These are phyloP conservation scores for Leptinotarsa texana DNA, from an alignment of 1,140 invertebrate genomes.

Conservation along the genomic window DNA sequence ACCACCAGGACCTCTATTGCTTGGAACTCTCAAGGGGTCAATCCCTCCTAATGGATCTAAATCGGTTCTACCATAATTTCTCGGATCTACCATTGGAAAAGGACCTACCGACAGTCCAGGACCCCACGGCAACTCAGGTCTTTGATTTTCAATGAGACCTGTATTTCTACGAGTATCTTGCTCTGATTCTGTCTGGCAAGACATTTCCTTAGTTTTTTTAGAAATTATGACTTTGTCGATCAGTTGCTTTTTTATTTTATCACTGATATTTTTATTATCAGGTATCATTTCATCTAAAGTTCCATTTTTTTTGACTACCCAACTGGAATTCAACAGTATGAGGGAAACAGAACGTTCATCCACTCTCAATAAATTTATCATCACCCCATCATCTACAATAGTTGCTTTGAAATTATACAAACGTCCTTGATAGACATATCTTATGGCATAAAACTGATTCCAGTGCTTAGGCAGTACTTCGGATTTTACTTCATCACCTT, in stretches of 20 bases:
- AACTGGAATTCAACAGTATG: slow-evolving; percentile 47
- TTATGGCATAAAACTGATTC: slow-evolving; percentile 69
- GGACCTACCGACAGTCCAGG: neutral
- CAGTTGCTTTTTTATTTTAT: slow-evolving; percentile 59
- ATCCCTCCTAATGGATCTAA: slow-evolving; percentile 70
- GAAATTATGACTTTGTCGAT: slow-evolving; percentile 58
- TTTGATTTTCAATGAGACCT: slow-evolving; percentile 12
- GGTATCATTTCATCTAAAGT: slow-evolving; percentile 58
- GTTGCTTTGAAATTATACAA: slow-evolving; percentile 70
- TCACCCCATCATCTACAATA: slow-evolving; percentile 50
- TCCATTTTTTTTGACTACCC: slow-evolving; percentile 45
- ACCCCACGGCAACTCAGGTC: neutral
- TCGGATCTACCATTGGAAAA: slow-evolving; percentile 1
- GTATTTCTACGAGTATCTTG: neutral
- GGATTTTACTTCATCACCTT: slow-evolving; percentile 63
- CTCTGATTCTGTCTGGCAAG: slow-evolving; percentile 42
- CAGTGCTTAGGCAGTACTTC: slow-evolving; percentile 72
- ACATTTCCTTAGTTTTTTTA: slow-evolving; percentile 40
- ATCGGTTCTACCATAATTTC: slow-evolving; percentile 65
- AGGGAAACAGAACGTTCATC: slow-evolving; percentile 51
- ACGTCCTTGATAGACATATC: slow-evolving; percentile 68
- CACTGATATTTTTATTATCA: slow-evolving; percentile 57
- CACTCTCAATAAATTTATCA: slow-evolving; percentile 51
- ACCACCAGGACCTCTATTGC: slow-evolving; percentile 31
- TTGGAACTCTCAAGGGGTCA: slow-evolving; percentile 49